Conservation (phyloP, 2,888 invertebrate species). For the Xylota sylvarum region DNA sequence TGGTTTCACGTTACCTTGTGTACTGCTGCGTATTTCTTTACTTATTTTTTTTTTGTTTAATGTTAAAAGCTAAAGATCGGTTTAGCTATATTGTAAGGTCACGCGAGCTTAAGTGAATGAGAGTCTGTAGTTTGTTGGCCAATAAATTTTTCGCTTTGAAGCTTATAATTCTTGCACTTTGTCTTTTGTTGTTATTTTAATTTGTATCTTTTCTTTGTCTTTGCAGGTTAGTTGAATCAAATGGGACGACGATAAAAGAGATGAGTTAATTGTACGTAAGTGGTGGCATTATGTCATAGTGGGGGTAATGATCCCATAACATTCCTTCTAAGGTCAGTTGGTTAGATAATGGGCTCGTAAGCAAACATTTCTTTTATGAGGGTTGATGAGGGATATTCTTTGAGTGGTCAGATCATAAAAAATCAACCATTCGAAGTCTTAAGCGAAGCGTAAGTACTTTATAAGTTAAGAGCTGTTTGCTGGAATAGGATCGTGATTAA, state of each 20-base stretch:
- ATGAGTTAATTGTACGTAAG: background rate
- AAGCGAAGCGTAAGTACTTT: too few species aligned
- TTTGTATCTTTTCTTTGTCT: slow-evolving; percentile 27
- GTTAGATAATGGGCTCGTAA: background rate
- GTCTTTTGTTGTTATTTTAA: slow-evolving; percentile 11
- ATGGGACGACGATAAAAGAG: background rate
- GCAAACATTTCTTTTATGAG: background rate
- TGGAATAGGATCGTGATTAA: too few species aligned
- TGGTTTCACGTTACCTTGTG: slow-evolving; percentile 21
- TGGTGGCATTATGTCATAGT: background rate
- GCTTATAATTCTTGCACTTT: slow-evolving; percentile 31
- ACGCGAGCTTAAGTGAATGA: slow-evolving; percentile 20
- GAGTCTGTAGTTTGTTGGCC: slow-evolving; percentile 29
- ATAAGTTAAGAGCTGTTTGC: too few species aligned
- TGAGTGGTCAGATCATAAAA: too few species aligned
- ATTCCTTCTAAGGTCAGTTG: background rate
- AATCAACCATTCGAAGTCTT: too few species aligned
- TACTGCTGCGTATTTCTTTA: background rate
- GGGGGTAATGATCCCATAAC: background rate
- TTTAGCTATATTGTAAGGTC: slow-evolving; percentile 49
- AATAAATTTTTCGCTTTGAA: slow-evolving; percentile 30
- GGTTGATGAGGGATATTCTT: background rate
- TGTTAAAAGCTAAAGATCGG: slow-evolving; percentile 67
- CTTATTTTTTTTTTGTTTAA: background rate
- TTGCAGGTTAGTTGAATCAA: slow-evolving; percentile 61